phyloP scores from a whole-genome alignment of 1,140 invertebrate species.

The Homarus americanus region DNA sequence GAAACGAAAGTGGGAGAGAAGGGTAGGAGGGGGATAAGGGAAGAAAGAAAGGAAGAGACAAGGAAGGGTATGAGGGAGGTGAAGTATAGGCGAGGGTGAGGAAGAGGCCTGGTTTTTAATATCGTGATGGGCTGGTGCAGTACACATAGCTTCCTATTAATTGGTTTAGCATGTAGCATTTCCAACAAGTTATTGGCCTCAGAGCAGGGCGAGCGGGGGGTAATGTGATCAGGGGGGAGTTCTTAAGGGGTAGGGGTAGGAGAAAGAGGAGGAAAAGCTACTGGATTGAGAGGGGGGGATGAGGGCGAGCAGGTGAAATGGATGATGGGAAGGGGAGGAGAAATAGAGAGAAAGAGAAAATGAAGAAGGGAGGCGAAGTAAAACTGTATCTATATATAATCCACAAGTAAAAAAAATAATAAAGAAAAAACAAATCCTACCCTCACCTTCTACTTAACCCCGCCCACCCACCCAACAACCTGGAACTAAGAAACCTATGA shows the following conservation, averaged over 20 bases:
- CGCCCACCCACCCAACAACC: background rate
- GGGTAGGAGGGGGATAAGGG: background rate
- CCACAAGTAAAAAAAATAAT: background rate
- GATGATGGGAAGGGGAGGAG: background rate
- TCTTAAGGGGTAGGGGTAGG: background rate
- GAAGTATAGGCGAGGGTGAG: background rate
- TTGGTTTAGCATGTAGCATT: slow-evolving; percentile 57
- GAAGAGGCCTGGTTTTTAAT: slow-evolving; percentile 49
- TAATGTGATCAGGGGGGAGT: slow-evolving; percentile 9
- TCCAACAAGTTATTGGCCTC: slow-evolving; percentile 19
- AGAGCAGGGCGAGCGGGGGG: slow-evolving; percentile 1
- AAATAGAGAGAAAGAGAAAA: background rate
- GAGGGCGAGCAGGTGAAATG: background rate
- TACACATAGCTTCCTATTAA: slow-evolving; percentile 64
- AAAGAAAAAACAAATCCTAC: too few relatives aligned
- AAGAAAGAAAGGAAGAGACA: slow-evolving; percentile 21
- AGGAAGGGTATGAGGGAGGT: background rate
- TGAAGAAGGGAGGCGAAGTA: background rate
- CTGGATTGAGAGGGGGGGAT: background rate
- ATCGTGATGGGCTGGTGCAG: slow-evolving; percentile 55
- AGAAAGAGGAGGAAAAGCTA: background rate
- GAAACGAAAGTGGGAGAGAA: background rate
- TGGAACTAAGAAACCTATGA: slow-evolving; percentile 27
- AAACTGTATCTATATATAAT: too few relatives aligned
- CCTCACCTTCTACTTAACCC: too few relatives aligned